Evolutionary conservation across 2,888 invertebrate species (phyloP), one percentile per base, ranked within the genome.

Genomic region (Amphiduros pacificus): DNA sequence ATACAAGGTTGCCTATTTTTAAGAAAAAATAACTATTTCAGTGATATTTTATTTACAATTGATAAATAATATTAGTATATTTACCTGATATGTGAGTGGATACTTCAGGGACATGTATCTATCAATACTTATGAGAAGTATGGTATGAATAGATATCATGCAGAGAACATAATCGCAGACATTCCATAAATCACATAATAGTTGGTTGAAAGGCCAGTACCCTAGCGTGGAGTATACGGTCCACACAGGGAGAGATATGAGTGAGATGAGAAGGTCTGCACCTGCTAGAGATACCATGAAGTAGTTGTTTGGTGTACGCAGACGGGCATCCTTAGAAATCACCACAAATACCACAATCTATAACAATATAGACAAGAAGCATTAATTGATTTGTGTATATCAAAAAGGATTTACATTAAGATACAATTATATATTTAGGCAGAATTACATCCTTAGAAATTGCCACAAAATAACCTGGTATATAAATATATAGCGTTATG

Each of bases 51-150:
- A 36, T 9, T 11, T 36, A 36, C 11, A 36, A 49, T 49, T 9
- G 11, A 49, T 49, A 20, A n/a, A 49, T 20, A 49, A 11, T 11
- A 14, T 14, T n/a, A n/a, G n/a, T 49, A 22, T 49, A 49, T 14
- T 14, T 20, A 57, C 28, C 17, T 51, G 31, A 29, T 62, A 62
- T 14, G 44, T 28, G 14, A 62, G 41, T 6, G 62, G 62, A n/a
- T 57, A 51, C 11, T 20, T 20, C 26, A 57, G 40, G 9, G 56
- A 56, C 0, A 62, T 40, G 28, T 51, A 62, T 14, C 62, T 40
- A 44, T 62, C 62, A 11, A 62, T 22, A n/a, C 57, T 51, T 31
- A 62, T 62, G 51, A 56, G 51, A 40, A 62, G 40, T 29, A 62
- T 57, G 50, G 57, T 57, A 49, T 62, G 52, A 50, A 62, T 62